Base-by-base conservation (phyloP, 2,113 vertebrate species). In the Lycaon pictus region DNA sequence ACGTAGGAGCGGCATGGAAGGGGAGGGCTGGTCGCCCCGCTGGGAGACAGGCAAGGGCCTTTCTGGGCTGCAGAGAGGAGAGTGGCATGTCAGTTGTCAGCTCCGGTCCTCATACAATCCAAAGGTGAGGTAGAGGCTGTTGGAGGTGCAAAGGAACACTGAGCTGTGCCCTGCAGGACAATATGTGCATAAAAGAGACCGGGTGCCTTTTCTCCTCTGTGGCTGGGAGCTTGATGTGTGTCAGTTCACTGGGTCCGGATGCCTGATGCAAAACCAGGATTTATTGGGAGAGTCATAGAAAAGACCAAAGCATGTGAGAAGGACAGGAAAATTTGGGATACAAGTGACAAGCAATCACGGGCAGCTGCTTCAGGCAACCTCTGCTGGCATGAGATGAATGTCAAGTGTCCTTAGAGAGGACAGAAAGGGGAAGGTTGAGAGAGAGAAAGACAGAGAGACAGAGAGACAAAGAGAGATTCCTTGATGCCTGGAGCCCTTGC, bases 131-230 rank as follows among this genome's bases (percentile, higher is more conserved):
- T 65, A n/a, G 43, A 7, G 12, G 25, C 9, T 62, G 32, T 58
- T 37, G 12, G 35, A 48, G 72, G 76, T 0, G 0, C 3, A 22
- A 51, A 37, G 11, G 11, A 3, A 9, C 51, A 35, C 22, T 11
- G 58, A 80, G 12, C 69, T 51, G 3, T 58, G 60, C 16, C 58
- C 76, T 72, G 13, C 37, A 37, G 80, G 32, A 29, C 19, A 9
- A 8, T 0, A 7, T 16, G 56, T 0, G 11, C 51, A 43, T 22
- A 32, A 35, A 65, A 32, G 11, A 48, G 29, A 53, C 1, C 0
- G 1, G 17, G 3, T 16, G 0, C 3, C 13, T 29, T 7, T n/a
- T 48, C 27, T 10, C 29, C 29, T 48, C 19, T 71, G 71, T 0
- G 15, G 4, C n/a, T 15, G 8, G 7, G 37, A 32, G 27, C 8